phyloP scores from a whole-genome alignment of 1,140 invertebrate species.

The Ditylenchus dipsaci region DNA sequence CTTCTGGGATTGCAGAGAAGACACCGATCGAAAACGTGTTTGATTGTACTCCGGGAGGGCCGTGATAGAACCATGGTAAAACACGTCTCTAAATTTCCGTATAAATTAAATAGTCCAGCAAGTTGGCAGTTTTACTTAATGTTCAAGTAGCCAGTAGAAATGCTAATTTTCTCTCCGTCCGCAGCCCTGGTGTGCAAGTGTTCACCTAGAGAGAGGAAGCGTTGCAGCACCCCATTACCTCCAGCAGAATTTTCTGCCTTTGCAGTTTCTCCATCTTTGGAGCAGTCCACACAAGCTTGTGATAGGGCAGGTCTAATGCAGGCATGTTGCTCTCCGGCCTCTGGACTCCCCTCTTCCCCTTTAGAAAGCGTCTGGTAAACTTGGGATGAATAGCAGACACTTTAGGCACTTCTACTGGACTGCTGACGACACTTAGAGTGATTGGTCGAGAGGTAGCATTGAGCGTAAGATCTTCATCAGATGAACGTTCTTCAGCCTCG shows the following conservation, averaged over 20 bases:
- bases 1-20: conserved; percentile 4
- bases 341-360: background rate
- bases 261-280: background rate
- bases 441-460: background rate
- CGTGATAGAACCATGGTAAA: conserved; percentile 76
- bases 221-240: conserved; percentile 28
- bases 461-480: background rate
- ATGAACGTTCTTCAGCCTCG: background rate
- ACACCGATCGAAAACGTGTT: background rate
- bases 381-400: background rate
- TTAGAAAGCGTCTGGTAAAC: background rate
- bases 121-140: conserved; percentile 61
- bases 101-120: background rate
- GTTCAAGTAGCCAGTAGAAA: conserved; percentile 71
- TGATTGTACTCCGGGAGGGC: conserved; percentile 61
- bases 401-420: background rate
- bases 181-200: conserved; percentile 19
- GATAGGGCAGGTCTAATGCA: background rate
- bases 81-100: conserved; percentile 65
- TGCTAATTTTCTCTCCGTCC: conserved; percentile 51
- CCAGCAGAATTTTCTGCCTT: background rate
- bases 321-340: background rate
- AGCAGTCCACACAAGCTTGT: background rate
- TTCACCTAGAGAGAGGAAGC: conserved; percentile 50
- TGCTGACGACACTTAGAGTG: background rate